These are phyloP conservation scores for Protonibea diacanthus DNA, from an alignment of 2,797 vertebrate species.

Conservation along the genomic window DNA sequence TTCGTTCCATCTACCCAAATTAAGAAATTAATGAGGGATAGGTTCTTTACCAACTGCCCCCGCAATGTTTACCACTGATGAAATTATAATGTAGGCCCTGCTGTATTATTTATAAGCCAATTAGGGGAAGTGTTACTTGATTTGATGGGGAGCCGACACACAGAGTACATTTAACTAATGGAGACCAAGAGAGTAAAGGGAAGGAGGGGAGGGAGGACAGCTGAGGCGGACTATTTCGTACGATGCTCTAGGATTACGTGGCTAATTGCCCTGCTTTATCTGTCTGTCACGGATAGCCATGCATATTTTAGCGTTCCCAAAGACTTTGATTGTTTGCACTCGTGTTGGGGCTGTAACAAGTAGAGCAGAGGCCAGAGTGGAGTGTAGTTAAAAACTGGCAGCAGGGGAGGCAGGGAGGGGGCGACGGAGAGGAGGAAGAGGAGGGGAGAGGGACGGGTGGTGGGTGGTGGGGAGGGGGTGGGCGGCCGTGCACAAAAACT, in stretches of 20 bases:
- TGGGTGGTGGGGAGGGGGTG: slow-evolving; percentile 20
- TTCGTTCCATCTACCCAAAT: slow-evolving; percentile 97
- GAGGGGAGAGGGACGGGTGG: slow-evolving; percentile 28
- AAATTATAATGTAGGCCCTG: slow-evolving; percentile 97
- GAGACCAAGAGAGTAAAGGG: slow-evolving; percentile 91
- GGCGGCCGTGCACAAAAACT: slow-evolving; percentile 38
- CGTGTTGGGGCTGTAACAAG: slow-evolving; percentile 96
- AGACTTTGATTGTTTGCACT: slow-evolving; percentile 97
- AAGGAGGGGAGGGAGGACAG: slow-evolving; percentile 82
- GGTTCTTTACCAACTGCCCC: slow-evolving; percentile 94
- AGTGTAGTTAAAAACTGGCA: slow-evolving; percentile 95
- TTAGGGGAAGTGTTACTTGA: slow-evolving; percentile 99
- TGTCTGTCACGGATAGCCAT: slow-evolving; percentile 98
- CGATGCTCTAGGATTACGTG: slow-evolving; percentile 95
- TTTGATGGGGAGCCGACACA: slow-evolving; percentile 99
- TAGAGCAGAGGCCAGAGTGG: slow-evolving; percentile 95
- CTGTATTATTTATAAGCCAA: slow-evolving; percentile 99
- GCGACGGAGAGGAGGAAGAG: slow-evolving; percentile 59
- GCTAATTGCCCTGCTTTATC: slow-evolving; percentile 99
- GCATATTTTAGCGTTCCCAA: slow-evolving; percentile 99
- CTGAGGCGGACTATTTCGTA: slow-evolving; percentile 87
- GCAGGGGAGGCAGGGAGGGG: slow-evolving; percentile 75
- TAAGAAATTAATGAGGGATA: slow-evolving; percentile 99
- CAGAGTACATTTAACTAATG: slow-evolving; percentile 99
- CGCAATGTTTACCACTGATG: slow-evolving; percentile 99